Base-by-base conservation (phyloP, 2,888 invertebrate genomes). In the Dione vanillae region DNA sequence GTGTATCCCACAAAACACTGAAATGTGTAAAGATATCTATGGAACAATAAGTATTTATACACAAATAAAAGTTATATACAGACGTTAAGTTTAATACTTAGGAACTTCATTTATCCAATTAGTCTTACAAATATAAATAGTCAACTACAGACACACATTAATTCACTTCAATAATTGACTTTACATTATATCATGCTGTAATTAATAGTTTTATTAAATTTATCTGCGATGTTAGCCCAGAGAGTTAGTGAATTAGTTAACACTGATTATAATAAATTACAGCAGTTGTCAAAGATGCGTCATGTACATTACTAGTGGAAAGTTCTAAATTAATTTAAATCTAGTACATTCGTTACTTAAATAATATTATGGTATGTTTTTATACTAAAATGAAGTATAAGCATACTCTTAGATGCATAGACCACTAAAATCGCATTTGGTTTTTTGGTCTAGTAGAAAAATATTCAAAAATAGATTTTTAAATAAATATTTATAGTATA, bases 201-300 rank as follows among this genome's bases (percentile, higher is more conserved):
- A 35, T 35, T 9, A 35, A 35, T 35, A 54, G 10, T n/a, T 54
- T 54, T 54, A 35, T 54, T 35, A 7, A 27, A 27, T 3, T 52
- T 52, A 19, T 11, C 16, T 20, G 35, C 9, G 14, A 9, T n/a
- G 9, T 54, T 35, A 3, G 35, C 35, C 35, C 14, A n/a, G n/a
- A 8, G 9, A 54, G 5, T 54, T 54, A 54, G 35, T 35, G 35
- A 37, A 37, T 45, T n/a, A n/a, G 0, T 45, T 45, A n/a, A n/a
- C 14, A 45, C 35, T 54, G 14, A 54, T 54, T n/a, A 54, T 54
- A 54, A 54, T 37, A 37, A 37, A 54, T 54, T 54, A 54, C n/a
- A 54, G 35, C 35, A 16, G n/a, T n/a, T 37, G 54, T 54, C 54
- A 52, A 35, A 27, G 27, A 47, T 16, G 12, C n/a, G n/a, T n/a